Evolutionary conservation across 2,113 vertebrate genomes (phyloP).

Genomic region (Rhynchopsitta pachyrhyncha): DNA sequence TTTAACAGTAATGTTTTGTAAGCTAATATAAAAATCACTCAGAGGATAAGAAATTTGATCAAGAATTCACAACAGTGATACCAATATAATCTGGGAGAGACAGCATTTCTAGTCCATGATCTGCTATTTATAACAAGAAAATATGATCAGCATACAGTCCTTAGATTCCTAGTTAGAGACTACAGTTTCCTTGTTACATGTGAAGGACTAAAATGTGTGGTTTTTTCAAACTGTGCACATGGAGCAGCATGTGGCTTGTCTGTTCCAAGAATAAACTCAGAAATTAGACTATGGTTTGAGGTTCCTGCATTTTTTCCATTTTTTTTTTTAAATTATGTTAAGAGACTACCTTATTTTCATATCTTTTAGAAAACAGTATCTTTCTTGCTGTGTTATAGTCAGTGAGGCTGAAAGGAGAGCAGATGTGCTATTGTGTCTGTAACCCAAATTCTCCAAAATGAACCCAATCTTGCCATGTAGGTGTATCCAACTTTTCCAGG

Average conservation of each 20-base stretch:
- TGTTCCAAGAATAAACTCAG: not conserved
- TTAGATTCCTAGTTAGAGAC: not conserved
- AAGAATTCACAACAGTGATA: not conserved
- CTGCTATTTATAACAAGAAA: not conserved
- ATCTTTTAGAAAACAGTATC: not conserved
- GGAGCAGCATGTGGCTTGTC: not conserved
- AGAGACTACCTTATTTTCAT: not conserved
- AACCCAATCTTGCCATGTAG: not conserved
- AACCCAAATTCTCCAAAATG: not conserved
- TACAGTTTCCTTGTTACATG: not conserved
- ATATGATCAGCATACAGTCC: not conserved
- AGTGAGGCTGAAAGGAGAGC: not conserved
- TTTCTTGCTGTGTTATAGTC: not conserved
- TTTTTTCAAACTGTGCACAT: not conserved
- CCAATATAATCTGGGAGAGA: not conserved
- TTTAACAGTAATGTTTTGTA: not conserved
- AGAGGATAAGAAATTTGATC: not conserved
- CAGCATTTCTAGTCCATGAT: not conserved
- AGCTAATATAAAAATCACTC: not conserved
- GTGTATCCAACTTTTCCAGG: not conserved
- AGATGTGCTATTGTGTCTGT: not conserved
- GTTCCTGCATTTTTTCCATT: not conserved
- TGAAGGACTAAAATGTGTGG: not conserved
- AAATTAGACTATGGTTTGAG: not conserved
- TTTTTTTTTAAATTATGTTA: not conserved